Percentiles rank a stretch among this genome's conserved stretches.
Evolutionary conservation across 2,797 vertebrate genomes (phyloP).

Genomic region (Mareca strepera): DNA sequence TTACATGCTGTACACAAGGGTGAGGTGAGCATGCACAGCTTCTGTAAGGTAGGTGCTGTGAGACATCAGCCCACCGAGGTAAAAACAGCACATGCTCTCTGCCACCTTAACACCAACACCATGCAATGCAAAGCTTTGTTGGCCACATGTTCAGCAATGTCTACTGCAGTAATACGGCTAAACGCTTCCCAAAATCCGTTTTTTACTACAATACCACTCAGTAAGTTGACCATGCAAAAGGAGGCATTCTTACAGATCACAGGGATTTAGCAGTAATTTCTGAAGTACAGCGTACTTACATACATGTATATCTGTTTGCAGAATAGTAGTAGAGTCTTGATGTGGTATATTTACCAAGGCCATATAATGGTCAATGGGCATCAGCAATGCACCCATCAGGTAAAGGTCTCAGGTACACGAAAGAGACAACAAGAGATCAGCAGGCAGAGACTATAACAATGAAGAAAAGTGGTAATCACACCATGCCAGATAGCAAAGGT

Average conservation of each 20-base stretch:
- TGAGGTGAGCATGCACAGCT: fast-evolving
- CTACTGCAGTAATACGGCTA: not conserved
- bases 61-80: not conserved
- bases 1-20: fast-evolving
- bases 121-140: fast-evolving
- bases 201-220: not conserved
- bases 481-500: not conserved
- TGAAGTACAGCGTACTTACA: not conserved
- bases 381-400: not conserved
- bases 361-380: not conserved
- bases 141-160: fast-evolving
- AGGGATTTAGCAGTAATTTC: not conserved
- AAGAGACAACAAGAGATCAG: not conserved
- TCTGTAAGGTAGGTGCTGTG: fast-evolving
- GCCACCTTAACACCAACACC: no score
- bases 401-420: not conserved
- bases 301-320: not conserved
- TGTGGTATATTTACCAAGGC: not conserved
- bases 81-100: fast-evolving
- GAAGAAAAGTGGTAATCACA: not conserved
- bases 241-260: not conserved
- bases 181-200: not conserved
- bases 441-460: not conserved
- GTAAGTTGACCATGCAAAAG: not conserved
- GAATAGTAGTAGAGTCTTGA: not conserved